Evolutionary conservation across 2,797 vertebrate genomes (phyloP), one percentile per base, ranked within the genome.

Genomic region (Euthynnus affinis): DNA sequence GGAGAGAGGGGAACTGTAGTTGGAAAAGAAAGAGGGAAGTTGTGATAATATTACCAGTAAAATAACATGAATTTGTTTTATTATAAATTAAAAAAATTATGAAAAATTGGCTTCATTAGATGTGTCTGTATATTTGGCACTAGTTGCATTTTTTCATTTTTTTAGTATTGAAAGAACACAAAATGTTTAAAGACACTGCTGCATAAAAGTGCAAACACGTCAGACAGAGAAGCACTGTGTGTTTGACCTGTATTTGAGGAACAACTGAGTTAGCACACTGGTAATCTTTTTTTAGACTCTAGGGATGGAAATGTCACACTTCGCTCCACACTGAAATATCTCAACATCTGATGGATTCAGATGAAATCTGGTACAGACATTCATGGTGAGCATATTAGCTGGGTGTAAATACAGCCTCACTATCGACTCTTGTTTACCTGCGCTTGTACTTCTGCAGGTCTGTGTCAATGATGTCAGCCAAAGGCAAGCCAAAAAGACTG

Each of bases 391-490:
- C 12, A 42, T 9, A 9, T 37, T 37, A 9, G 34, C 34, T 9
- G 34, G 2, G 6, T 9, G 2, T 42, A 42, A 42, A 3, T 10
- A 20, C 9, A 14, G 23, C 29, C 40, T 34, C 46, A 42, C 40
- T 14, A 3, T 14, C 13, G 40, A 42, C 12, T 53, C 4, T 51
- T 40, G 14, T 90, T 90, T 94, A 98, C 97, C 96, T 96, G 88
- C 95, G 91, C 61, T 96, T 97, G 92, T 97, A 92, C 74, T 93
- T 97, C 74, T 95, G 91, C 78, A 97, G 79, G 88, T 98, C 97
- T 59, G 90, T 93, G 89, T 98, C 96, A 14, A 97, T 91, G 81
- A 98, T 96, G 86, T 98, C 98, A 74, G 96, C 96, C 92, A 99
- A 83, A 25, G 97, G 97, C 87, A 99, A 89, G 65, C 95, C 93